Base-by-base conservation (phyloP, 1,140 invertebrate species). In the Argopecten irradians region DNA sequence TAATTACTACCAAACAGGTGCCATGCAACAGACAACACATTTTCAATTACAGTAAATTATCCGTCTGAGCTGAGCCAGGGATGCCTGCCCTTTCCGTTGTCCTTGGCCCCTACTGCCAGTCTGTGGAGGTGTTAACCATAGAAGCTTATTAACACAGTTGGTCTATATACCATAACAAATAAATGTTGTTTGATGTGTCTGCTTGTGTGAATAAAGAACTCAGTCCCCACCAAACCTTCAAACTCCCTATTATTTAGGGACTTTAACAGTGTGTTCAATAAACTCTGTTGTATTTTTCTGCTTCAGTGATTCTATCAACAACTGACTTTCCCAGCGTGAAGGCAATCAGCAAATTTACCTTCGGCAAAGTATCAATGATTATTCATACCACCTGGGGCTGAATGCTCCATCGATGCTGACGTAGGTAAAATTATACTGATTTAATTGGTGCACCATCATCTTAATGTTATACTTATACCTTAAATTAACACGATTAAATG, bases 241-340 rank as follows among this genome's bases (percentile, higher is more conserved):
- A n/a, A 71, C 55, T 71, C 9, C n/a, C 43, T 46, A 71, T 71
- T 3, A 71, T 71, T n/a, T 7, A 28, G 55, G 1, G 55, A 28
- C 55, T 28, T 28, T 22, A 71, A 71, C 55, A 71, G 55, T 71
- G 55, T n/a, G 55, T 71, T 71, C 55, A 71, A 71, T 71, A 71
- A n/a, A 71, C 14, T n/a, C 28, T 28, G 55, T 71, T 71, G 55
- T 71, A 71, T 71, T 71, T 71, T 71, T 71, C 55, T 71, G 55
- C 55, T 71, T 71, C 22, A 71, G 55, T 71, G 55, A 22, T 71
- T 71, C 22, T 5, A 71, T 5, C 16, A n/a, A 3, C 11, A 71
- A 71, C 55, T n/a, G n/a, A 8, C n/a, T 71, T 71, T 71, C 55
- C 55, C 55, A 71, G 55, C 55, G 55, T 71, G 28, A 22, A 46